Conservation (phyloP, 1,140 invertebrate species). For the Mercenaria mercenaria region DNA sequence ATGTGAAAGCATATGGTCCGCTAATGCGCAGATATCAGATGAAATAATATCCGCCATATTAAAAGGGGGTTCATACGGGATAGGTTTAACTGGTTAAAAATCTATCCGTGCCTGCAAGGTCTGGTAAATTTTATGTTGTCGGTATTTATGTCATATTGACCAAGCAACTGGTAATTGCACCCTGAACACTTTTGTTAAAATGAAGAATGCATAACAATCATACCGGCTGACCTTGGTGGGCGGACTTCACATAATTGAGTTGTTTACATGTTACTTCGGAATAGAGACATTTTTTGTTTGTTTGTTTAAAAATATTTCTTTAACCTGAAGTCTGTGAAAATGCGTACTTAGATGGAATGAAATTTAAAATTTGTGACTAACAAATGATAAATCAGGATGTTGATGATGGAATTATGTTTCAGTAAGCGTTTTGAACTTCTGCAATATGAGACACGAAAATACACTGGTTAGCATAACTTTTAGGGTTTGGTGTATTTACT, state of each 20-base stretch:
- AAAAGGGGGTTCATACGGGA: too few species aligned
- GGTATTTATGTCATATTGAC: constrained; percentile 38
- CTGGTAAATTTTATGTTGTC: neutral
- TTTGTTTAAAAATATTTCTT: neutral
- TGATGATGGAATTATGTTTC: too few species aligned
- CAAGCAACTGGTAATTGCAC: neutral
- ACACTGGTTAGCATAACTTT: too few species aligned
- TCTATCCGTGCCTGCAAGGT: neutral
- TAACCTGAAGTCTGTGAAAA: neutral
- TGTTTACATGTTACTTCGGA: neutral
- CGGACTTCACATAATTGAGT: neutral
- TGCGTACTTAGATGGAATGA: neutral
- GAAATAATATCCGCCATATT: neutral
- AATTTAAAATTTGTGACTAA: too few species aligned
- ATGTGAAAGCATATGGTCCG: too few species aligned
- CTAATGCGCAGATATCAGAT: too few species aligned
- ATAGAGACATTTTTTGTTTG: neutral
- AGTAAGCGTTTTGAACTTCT: too few species aligned
- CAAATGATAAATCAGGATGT: too few species aligned
- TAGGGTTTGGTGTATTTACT: too few species aligned
- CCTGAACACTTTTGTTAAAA: neutral
- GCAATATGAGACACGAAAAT: too few species aligned
- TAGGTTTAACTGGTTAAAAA: neutral
- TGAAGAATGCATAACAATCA: constrained; percentile 3
- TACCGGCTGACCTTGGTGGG: constrained; percentile 10